Evolutionary conservation across 2,888 invertebrate species (phyloP).

Genomic region (Pemphredon lugubris): DNA sequence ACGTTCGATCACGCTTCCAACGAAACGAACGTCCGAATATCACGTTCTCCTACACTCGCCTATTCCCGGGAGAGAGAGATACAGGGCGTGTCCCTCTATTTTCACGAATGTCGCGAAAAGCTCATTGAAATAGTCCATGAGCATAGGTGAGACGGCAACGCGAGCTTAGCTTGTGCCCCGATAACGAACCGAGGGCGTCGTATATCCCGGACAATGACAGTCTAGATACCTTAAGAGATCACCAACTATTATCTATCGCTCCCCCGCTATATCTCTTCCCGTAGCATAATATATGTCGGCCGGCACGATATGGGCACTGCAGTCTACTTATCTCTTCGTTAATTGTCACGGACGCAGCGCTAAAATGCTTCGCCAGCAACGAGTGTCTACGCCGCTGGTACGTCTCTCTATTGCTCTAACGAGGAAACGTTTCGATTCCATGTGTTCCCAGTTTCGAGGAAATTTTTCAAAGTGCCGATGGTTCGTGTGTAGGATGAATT

Average conservation of each 20-base stretch:
- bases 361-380: conserved; percentile 65
- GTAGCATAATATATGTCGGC: conserved; percentile 58
- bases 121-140: no score
- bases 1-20: no score
- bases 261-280: conserved; percentile 39
- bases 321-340: conserved; percentile 64
- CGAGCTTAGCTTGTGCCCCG: no score
- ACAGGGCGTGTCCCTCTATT: no score
- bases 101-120: no score
- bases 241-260: conserved; percentile 26
- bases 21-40: no score
- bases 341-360: conserved; percentile 70
- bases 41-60: no score
- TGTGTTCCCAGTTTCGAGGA: no score
- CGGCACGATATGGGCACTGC: conserved; percentile 53
- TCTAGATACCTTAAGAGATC: conserved; percentile 40
- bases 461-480: no score
- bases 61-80: no score
- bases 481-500: no score
- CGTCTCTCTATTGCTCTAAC: conserved; percentile 45
- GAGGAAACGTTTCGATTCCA: conserved; percentile 7
- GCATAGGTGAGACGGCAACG: no score
- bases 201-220: conserved; percentile 48
- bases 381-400: conserved; percentile 60
- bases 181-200: conserved; percentile 23